phyloP scores from a whole-genome alignment of 2,888 invertebrate genomes.

The Plusia festucae region DNA sequence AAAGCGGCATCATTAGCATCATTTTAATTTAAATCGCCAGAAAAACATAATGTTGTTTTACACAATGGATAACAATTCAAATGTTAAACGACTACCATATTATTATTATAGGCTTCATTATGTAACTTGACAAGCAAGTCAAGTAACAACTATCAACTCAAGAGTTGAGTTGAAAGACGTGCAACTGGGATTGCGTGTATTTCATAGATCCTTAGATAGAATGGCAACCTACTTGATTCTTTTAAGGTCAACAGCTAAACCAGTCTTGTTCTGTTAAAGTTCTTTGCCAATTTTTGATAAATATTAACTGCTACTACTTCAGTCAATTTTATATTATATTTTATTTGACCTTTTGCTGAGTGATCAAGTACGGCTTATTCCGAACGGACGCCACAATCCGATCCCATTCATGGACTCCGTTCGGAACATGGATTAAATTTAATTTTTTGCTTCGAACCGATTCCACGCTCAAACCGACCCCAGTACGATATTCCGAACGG shows the following conservation, averaged over 20 bases:
- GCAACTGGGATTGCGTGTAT: slow-evolving; percentile 20
- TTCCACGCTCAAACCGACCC: too few relatives aligned
- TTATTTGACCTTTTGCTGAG: neutral
- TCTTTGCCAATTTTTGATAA: neutral
- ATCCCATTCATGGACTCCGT: too few relatives aligned
- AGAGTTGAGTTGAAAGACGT: slow-evolving; percentile 9
- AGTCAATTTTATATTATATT: neutral
- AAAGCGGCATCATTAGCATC: too few relatives aligned
- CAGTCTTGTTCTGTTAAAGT: neutral
- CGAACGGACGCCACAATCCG: too few relatives aligned
- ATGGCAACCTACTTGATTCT: slow-evolving; percentile 21
- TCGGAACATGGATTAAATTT: too few relatives aligned
- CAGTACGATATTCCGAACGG: too few relatives aligned
- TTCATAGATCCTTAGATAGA: slow-evolving; percentile 15
- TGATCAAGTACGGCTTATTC: neutral
- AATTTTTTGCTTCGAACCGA: too few relatives aligned
- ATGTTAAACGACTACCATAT: neutral
- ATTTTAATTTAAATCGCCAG: neutral
- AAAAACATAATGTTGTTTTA: neutral
- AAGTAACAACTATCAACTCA: slow-evolving; percentile 5
- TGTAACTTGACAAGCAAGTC: slow-evolving; percentile 9
- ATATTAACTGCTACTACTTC: too few relatives aligned
- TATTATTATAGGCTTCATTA: too few relatives aligned
- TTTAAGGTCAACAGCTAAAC: slow-evolving; percentile 14
- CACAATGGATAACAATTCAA: neutral